Evolutionary conservation across 2,113 vertebrate genomes (phyloP), one percentile per base, ranked within the genome.

Genomic region (Xiphias gladius): DNA sequence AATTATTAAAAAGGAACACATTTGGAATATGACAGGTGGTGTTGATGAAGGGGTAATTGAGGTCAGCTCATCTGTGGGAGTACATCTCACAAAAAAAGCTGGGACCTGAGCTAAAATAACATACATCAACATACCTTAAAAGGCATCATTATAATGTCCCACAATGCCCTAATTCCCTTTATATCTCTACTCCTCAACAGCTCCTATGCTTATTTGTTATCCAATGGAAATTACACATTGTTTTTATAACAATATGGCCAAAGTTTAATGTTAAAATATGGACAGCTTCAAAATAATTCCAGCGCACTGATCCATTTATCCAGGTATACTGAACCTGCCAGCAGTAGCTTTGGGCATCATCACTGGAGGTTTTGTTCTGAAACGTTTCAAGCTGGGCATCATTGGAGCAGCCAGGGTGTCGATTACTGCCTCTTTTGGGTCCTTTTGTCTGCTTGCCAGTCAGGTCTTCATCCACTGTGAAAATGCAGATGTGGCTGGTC

Each of bases 331-430:
- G 88, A 99, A 98, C 88, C 94, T 99, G 57, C 97, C 98, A 65
- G 97, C 97, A 0, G 97, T 99, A 28, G 98, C 97, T 2, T 79
- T 99, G 86, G 98, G 98, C 64, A 95, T 99, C 88, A 97, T 99
- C 88, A 95, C 95, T 0, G 98, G 98, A 11, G 97, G 98, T 1
- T 92, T 97, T 48, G 39, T 97, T 14, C 95, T 99, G 94, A 99
- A 99, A 83, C 97, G 94, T 46, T 97, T 97, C 80, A 94, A 95
- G 81, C 88, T 99, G 6, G 89, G 85, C 24, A 39, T 97, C 43
- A 64, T 95, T 2, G 97, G 97, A 22, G 97, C 97, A 0, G 95
- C 96, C 71, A 96, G 94, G 59, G 83, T 99, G 68, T 86, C 89
- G 0, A 8, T 92, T 72, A 2, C 52, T 95, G 79, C 96, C 0